A percentile compares a stretch with the other conserved stretches of the same genome.
Conservation (phyloP, 1,140 invertebrate genomes). For the Rhagoletis pomonella region DNA sequence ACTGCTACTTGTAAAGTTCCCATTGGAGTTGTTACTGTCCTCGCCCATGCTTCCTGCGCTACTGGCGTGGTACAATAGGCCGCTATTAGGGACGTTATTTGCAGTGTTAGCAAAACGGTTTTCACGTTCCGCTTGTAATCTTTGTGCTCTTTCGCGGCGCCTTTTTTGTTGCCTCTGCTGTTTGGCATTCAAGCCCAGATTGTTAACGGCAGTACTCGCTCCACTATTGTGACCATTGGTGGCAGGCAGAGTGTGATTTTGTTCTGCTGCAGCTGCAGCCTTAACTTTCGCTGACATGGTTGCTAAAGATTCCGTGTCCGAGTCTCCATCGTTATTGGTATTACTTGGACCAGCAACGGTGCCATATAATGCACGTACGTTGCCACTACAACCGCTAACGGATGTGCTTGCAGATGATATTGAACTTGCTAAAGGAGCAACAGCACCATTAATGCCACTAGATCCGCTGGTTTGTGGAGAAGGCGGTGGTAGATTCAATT, state of each 20-base stretch:
- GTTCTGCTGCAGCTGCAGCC: slow-evolving; percentile 58
- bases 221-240: slow-evolving; percentile 62
- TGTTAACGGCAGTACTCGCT: slow-evolving; percentile 59
- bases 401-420: slow-evolving; percentile 55
- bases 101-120: slow-evolving; percentile 65
- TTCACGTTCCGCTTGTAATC: slow-evolving; percentile 85
- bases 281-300: slow-evolving; percentile 59
- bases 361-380: slow-evolving; percentile 38
- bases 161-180: slow-evolving; percentile 88
- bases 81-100: slow-evolving; percentile 67
- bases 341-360: slow-evolving; percentile 38
- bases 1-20: slow-evolving; percentile 71
- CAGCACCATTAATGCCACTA: slow-evolving; percentile 44
- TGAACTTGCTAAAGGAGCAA: slow-evolving; percentile 51
- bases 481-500: slow-evolving; percentile 63
- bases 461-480: slow-evolving; percentile 57
- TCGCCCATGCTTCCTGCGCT: slow-evolving; percentile 72
- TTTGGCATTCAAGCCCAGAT: slow-evolving; percentile 74
- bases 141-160: slow-evolving; percentile 88
- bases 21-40: slow-evolving; percentile 72
- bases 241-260: slow-evolving; percentile 51
- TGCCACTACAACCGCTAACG: slow-evolving; percentile 51
- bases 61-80: slow-evolving; percentile 67
- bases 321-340: slow-evolving; percentile 68
- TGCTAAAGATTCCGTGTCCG: slow-evolving; percentile 67